Percentiles rank a stretch among this genome's conserved stretches.
Evolutionary conservation across 2,113 vertebrate species (phyloP).

Genomic region (Aspidoscelis tigris): DNA sequence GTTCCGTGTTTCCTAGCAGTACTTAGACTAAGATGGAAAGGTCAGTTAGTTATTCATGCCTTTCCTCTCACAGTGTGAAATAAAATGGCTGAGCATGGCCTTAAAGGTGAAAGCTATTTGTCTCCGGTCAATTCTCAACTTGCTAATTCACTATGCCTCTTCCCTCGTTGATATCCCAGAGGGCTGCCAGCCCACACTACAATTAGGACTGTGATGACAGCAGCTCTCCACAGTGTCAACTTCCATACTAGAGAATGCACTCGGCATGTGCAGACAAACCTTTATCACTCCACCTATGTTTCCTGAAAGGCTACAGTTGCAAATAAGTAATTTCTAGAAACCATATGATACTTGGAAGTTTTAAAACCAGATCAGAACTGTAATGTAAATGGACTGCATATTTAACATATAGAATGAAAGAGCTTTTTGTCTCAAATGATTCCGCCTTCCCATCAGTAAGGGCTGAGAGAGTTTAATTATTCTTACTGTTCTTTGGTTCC

Average conservation of each 20-base stretch:
- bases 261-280: not conserved
- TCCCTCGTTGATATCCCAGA: conserved; percentile 15
- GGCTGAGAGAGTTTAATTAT: conserved; percentile 43
- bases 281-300: not conserved
- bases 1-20: conserved; percentile 28
- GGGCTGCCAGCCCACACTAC: conserved; percentile 38
- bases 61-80: conserved; percentile 29
- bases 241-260: conserved; percentile 8
- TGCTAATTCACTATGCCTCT: conserved; percentile 24
- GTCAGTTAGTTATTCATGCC: conserved; percentile 25
- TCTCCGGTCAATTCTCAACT: conserved; percentile 1
- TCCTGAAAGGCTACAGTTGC: fast-evolving
- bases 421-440: not conserved
- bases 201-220: not conserved
- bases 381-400: not conserved
- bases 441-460: conserved; percentile 15
- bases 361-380: not conserved
- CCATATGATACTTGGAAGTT: not conserved
- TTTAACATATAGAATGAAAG: not conserved
- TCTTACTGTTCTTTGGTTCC: conserved; percentile 77
- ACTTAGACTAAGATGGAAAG: conserved; percentile 30
- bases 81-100: conserved; percentile 17
- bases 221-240: not conserved
- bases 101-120: conserved; percentile 45
- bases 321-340: not conserved